Base-by-base conservation (phyloP, 2,113 vertebrate species). In the Callorhinus ursinus region DNA sequence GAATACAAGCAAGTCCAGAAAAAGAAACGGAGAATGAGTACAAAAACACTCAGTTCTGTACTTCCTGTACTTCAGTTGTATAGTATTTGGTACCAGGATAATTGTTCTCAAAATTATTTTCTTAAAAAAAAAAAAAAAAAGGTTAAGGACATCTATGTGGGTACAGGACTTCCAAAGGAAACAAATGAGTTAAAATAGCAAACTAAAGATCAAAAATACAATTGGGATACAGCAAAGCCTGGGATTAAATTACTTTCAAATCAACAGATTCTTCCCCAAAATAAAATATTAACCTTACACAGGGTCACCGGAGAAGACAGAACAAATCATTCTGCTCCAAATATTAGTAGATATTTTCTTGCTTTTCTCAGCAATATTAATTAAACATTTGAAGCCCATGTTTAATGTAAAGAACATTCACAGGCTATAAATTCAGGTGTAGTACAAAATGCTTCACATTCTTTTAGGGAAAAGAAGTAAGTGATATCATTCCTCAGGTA, bases 241-340 rank as follows among this genome's bases (percentile, higher is more conserved):
- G 15, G 65, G 24, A 81, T 84, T 93, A n/a, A 79, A 95, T 76
- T 93, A 88, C 42, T 80, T 84, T 90, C 4, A 76, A 80, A 87
- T 85, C 84, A 93, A 93, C 63, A 92, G 28, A 76, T 88, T 86
- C 71, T 95, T 55, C 49, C 36, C 19, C 28, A 10, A 95, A 90
- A 94, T 33, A 88, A 76, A 39, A 71, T 46, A 18, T 55, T 88
- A 95, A 61, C 22, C 28, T 61, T 59, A 61, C 1, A 93, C 0
- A 85, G 39, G 53, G 42, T 81, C 36, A 90, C 36, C 33, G 55
- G 26, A 85, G 46, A 83, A 88, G 19, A 53, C 0, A 81, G 36
- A 90, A 90, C 42, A 61, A 88, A 88, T 24, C n/a, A 53, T 51
- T 93, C 53, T 80, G 7, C 26, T 69, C 14, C 55, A 96, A 90